Conservation (phyloP, 2,797 vertebrate genomes). For the Enteromius anoplus region DNA sequence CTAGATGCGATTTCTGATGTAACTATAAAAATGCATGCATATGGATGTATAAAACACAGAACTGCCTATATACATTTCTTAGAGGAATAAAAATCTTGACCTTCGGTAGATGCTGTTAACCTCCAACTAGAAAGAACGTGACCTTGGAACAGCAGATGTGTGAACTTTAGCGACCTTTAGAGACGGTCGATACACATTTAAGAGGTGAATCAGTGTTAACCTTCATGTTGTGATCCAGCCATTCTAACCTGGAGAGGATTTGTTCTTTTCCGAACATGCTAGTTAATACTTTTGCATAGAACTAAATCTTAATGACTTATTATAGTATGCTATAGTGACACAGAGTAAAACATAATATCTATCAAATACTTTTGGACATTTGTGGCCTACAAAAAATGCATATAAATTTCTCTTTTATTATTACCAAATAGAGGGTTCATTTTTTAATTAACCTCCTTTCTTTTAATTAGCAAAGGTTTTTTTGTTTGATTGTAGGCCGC, state of each 20-base stretch:
- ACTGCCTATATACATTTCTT: conserved; percentile 55
- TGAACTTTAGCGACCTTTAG: conserved; percentile 48
- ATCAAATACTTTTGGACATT: neutral
- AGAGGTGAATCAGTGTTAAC: neutral
- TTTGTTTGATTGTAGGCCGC: neutral
- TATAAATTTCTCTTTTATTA: neutral
- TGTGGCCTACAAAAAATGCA: neutral
- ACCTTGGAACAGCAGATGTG: conserved; percentile 51
- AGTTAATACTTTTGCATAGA: neutral
- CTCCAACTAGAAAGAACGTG: conserved; percentile 26
- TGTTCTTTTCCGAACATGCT: neutral
- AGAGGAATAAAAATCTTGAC: conserved; percentile 57
- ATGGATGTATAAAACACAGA: conserved; percentile 60
- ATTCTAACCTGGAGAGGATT: neutral
- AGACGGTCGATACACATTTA: conserved; percentile 26
- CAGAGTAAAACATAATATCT: neutral
- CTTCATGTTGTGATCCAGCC: neutral
- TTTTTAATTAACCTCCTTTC: neutral
- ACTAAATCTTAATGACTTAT: neutral
- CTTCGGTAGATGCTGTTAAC: conserved; percentile 54
- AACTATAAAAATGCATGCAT: conserved; percentile 40
- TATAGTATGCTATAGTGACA: neutral
- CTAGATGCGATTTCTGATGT: neutral
- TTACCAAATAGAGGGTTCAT: neutral
- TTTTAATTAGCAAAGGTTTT: neutral